These are phyloP conservation scores for Nanger granti DNA, from an alignment of 2,113 vertebrate genomes.

Conservation along the genomic window DNA sequence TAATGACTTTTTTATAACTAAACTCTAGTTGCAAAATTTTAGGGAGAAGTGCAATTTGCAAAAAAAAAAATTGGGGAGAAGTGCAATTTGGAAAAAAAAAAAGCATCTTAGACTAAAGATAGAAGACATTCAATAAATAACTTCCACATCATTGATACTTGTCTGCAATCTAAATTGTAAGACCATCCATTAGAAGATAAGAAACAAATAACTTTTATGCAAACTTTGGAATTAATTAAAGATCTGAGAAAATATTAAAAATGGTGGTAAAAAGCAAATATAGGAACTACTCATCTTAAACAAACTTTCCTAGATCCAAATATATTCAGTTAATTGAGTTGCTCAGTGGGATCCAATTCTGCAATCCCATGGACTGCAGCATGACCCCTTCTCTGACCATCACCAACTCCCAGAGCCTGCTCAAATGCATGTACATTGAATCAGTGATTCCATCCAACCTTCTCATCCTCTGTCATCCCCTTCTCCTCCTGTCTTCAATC, in stretches of 20 bases:
- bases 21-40: background rate
- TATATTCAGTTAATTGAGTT: background rate
- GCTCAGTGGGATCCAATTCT: background rate
- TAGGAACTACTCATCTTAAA: background rate
- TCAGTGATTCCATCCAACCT: background rate
- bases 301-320: background rate
- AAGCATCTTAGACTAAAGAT: background rate
- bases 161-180: background rate
- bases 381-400: background rate
- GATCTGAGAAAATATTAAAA: background rate
- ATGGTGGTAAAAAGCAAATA: background rate
- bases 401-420: background rate
- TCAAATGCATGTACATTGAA: background rate
- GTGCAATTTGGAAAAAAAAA: background rate
- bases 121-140: background rate
- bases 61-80: background rate
- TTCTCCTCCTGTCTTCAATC: background rate
- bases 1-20: background rate
- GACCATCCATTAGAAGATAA: background rate
- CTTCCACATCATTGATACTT: background rate
- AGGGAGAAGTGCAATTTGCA: background rate
- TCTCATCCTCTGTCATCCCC: background rate
- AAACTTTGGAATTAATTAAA: background rate
- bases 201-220: background rate
- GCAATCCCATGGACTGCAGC: background rate